Conservation (phyloP, 30 jellyfish, hydroid and myxozoan genomes). For the Hydractinia symbiolongicarpus region DNA sequence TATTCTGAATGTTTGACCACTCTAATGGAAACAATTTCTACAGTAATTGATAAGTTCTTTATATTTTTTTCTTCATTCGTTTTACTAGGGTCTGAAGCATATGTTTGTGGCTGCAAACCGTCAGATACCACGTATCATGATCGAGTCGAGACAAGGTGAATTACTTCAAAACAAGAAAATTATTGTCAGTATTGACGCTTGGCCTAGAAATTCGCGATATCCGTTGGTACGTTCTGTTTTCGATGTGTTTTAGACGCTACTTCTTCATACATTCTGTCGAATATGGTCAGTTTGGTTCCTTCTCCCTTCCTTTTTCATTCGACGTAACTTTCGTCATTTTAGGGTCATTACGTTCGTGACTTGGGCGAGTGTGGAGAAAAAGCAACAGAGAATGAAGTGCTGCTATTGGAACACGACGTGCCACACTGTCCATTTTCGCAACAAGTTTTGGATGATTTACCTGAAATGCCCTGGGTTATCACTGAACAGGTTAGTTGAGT, state of each 20-base stretch:
- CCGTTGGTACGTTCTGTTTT: slow-evolving; percentile 49
- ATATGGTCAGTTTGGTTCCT: background rate
- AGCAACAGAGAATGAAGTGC: slow-evolving; percentile 81
- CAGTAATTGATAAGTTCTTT: background rate
- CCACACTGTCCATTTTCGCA: slow-evolving; percentile 81
- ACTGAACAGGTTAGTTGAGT: slow-evolving; percentile 64
- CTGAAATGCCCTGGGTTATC: slow-evolving; percentile 87
- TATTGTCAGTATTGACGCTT: slow-evolving; percentile 83
- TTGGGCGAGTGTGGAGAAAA: slow-evolving; percentile 95
- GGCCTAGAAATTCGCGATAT: slow-evolving; percentile 94
- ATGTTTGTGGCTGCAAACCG: slow-evolving; percentile 81
- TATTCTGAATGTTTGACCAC: too few species aligned
- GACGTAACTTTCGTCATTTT: slow-evolving; percentile 4
- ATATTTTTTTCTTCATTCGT: slow-evolving; percentile 5
- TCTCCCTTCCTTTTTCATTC: background rate
- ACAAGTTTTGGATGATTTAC: slow-evolving; percentile 77
- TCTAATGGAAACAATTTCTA: too few species aligned
- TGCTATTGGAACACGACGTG: slow-evolving; percentile 88
- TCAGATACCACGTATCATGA: slow-evolving; percentile 68
- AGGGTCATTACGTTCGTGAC: slow-evolving; percentile 94
- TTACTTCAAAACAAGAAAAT: slow-evolving; percentile 66
- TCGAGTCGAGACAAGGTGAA: slow-evolving; percentile 90
- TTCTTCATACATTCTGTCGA: background rate
- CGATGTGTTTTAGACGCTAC: background rate
- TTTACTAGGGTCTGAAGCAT: slow-evolving; percentile 61